Conservation (phyloP, 2,113 vertebrate species). For the Tor tambroides region DNA sequence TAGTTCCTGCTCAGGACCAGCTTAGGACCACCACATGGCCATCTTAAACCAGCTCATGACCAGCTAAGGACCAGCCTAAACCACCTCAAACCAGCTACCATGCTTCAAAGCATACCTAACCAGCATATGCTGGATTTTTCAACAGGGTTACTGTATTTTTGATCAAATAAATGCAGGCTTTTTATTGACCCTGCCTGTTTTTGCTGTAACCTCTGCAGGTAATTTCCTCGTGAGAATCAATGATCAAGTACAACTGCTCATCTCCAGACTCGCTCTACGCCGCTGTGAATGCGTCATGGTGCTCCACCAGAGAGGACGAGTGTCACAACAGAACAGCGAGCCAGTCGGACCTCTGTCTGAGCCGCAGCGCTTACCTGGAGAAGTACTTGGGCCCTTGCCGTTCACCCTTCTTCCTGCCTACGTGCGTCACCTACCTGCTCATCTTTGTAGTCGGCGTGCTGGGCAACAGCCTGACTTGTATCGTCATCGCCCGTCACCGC, state of each 20-base stretch:
- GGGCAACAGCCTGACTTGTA: constrained; percentile 75
- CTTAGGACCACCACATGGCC: no score
- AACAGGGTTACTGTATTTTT: no score
- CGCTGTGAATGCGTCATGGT: constrained; percentile 52
- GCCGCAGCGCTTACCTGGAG: constrained; percentile 61
- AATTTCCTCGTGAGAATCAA: constrained; percentile 23
- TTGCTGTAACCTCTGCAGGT: constrained; percentile 29
- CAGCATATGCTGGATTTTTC: no score
- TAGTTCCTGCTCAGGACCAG: no score
- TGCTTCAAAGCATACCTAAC: no score
- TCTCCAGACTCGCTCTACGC: constrained; percentile 26
- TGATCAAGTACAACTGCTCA: constrained; percentile 68
- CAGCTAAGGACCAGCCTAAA: no score
- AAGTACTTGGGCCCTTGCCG: constrained; percentile 59
- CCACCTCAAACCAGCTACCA: no score
- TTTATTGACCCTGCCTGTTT: not conserved
- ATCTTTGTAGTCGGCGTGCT: constrained; percentile 73
- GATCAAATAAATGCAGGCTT: no score
- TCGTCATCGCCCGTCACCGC: constrained; percentile 69
- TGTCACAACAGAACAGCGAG: constrained; percentile 61
- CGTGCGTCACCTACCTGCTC: constrained; percentile 69
- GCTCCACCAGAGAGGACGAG: constrained; percentile 51
- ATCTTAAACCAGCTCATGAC: no score
- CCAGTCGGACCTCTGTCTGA: constrained; percentile 63
- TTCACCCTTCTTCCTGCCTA: constrained; percentile 70